These are phyloP conservation scores for Prosapia bicincta DNA, from an alignment of 2,888 invertebrate genomes.

Conservation along the genomic window DNA sequence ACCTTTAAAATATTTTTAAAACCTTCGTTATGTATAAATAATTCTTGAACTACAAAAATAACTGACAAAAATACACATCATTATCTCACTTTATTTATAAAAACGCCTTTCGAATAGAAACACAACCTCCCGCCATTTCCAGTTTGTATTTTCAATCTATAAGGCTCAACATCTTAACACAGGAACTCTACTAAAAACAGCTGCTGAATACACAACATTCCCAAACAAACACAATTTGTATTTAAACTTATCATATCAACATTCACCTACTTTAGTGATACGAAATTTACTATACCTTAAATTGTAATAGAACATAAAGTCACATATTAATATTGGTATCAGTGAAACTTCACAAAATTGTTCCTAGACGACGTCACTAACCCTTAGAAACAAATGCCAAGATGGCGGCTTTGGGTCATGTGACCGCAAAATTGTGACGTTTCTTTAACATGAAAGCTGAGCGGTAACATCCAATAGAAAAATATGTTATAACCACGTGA, in stretches of 20 bases:
- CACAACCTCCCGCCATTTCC: slow-evolving; percentile 26
- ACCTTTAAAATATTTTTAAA: background rate
- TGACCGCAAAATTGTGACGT: slow-evolving; percentile 47
- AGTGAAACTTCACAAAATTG: slow-evolving; percentile 33
- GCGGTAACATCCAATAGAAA: slow-evolving; percentile 21
- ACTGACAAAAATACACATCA: too few relatives aligned
- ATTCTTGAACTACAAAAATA: background rate
- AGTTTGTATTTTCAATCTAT: slow-evolving; percentile 1
- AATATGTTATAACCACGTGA: slow-evolving; percentile 19
- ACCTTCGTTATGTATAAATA: background rate
- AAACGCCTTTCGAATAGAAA: background rate
- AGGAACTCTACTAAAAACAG: background rate
- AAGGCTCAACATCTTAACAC: background rate
- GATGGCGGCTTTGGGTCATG: slow-evolving; percentile 58
- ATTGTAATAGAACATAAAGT: background rate
- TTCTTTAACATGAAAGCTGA: slow-evolving; percentile 28
- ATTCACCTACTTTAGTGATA: background rate
- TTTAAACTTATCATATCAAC: background rate
- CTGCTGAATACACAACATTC: background rate
- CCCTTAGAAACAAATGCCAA: slow-evolving; percentile 54
- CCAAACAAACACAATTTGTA: background rate
- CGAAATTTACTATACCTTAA: background rate
- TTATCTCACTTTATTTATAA: too few relatives aligned
- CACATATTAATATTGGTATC: slow-evolving; percentile 4
- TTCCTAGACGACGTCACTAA: slow-evolving; percentile 48